Evolutionary conservation across 2,797 vertebrate genomes (phyloP).

Genomic region (Sebastes kiyomatsui): DNA sequence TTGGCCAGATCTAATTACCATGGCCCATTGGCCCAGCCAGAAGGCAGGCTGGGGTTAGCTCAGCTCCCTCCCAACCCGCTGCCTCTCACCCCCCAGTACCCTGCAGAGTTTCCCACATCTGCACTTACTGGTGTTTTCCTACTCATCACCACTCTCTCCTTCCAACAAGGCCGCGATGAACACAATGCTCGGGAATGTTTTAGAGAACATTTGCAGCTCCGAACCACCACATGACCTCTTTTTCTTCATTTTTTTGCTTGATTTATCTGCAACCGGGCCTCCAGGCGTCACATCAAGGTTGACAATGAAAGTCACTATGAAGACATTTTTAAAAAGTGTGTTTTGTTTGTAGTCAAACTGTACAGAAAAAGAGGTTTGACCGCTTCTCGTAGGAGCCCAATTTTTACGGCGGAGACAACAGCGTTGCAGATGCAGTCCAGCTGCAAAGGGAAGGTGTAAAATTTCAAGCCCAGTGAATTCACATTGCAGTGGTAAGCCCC

Average conservation of each 20-base stretch:
- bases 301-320: background rate
- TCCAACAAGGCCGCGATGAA: conserved; percentile 53
- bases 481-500: conserved; percentile 78
- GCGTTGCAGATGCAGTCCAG: conserved; percentile 96
- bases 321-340: conserved; percentile 13
- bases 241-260: background rate
- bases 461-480: conserved; percentile 89
- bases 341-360: conserved; percentile 69
- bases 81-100: conserved; percentile 75
- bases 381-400: conserved; percentile 60
- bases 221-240: background rate
- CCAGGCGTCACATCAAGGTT: background rate
- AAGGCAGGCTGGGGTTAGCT: conserved; percentile 80
- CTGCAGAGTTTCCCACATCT: conserved; percentile 87
- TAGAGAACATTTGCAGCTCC: background rate
- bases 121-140: conserved; percentile 82
- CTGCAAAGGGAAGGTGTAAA: conserved; percentile 90
- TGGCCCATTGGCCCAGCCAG: conserved; percentile 83
- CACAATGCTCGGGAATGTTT: conserved; percentile 37
- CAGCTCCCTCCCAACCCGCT: conserved; percentile 73
- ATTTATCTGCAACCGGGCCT: background rate
- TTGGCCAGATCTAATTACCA: conserved; percentile 91
- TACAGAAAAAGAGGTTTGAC: conserved; percentile 63
- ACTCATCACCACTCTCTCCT: conserved; percentile 66
- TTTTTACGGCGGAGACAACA: conserved; percentile 85